These are phyloP conservation scores for Calyptomena viridis DNA, from an alignment of 2,113 vertebrate genomes.

Conservation along the genomic window DNA sequence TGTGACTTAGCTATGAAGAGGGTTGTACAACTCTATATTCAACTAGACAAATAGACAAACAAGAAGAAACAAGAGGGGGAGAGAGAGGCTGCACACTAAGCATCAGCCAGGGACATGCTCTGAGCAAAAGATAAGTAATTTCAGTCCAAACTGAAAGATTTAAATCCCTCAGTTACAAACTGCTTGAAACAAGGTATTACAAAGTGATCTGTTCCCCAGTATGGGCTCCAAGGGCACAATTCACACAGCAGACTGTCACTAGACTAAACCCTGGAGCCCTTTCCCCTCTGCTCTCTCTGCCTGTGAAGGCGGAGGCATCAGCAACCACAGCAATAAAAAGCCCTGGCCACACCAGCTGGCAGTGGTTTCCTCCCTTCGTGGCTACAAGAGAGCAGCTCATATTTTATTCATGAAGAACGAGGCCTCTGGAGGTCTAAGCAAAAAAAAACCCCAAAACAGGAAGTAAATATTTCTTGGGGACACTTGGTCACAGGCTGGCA, in stretches of 20 bases:
- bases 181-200: background rate
- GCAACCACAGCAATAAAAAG: slow-evolving; percentile 65
- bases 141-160: background rate
- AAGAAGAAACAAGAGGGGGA: accelerated
- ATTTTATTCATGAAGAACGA: slow-evolving; percentile 73
- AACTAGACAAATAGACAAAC: background rate
- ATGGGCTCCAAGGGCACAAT: background rate
- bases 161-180: background rate
- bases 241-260: background rate
- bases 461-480: slow-evolving; percentile 69
- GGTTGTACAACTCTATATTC: background rate
- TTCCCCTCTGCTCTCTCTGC: background rate
- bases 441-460: slow-evolving; percentile 50
- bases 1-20: background rate
- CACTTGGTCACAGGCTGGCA: background rate
- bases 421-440: slow-evolving; percentile 41
- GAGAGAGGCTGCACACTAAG: background rate
- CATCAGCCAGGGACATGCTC: background rate
- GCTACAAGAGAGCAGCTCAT: slow-evolving; percentile 62
- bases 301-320: slow-evolving; percentile 21
- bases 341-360: slow-evolving; percentile 55
- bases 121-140: background rate
- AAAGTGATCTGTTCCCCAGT: background rate
- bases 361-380: slow-evolving; percentile 43
- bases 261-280: background rate